Percentiles rank a stretch among this genome's conserved stretches.
These are phyloP conservation scores for Castor canadensis DNA, from an alignment of 2,113 vertebrate species.

Conservation along the genomic window DNA sequence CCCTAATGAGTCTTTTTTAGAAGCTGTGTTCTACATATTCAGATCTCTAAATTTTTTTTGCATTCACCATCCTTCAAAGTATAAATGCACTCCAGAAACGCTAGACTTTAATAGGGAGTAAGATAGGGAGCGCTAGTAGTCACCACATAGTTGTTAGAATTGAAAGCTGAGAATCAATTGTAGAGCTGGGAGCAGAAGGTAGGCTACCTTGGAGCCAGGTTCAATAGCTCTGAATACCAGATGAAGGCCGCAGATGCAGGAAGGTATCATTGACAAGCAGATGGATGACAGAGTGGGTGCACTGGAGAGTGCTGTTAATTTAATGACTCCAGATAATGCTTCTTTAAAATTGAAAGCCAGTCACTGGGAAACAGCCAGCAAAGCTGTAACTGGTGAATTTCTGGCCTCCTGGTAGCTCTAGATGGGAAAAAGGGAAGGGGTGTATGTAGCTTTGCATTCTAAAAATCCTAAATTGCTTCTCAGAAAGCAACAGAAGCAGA, in stretches of 20 bases:
- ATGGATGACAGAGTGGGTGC: conserved; percentile 80
- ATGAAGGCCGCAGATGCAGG: conserved; percentile 82
- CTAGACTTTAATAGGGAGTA: conserved; percentile 61
- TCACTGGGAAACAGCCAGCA: conserved; percentile 78
- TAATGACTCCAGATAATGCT: conserved; percentile 83
- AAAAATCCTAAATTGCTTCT: conserved; percentile 21
- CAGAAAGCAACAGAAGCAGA: no score
- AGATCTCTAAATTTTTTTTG: conserved; percentile 48
- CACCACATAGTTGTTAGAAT: conserved; percentile 78
- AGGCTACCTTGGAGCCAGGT: conserved; percentile 81
- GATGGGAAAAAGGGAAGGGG: neutral
- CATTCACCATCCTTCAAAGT: neutral
- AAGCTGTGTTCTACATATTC: conserved; percentile 62
- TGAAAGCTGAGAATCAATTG: conserved; percentile 82
- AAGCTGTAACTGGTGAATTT: conserved; percentile 74
- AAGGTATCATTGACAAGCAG: conserved; percentile 85
- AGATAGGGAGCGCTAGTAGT: conserved; percentile 47
- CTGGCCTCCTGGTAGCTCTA: conserved; percentile 67
- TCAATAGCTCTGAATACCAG: conserved; percentile 83
- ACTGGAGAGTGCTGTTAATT: conserved; percentile 84
- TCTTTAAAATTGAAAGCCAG: conserved; percentile 84
- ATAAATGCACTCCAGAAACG: conserved; percentile 17
- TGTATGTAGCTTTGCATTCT: neutral
- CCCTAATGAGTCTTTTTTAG: neutral
- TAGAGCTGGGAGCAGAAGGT: conserved; percentile 81